Evolutionary conservation across 2,888 invertebrate species (phyloP).

Genomic region (Rambutsinella grinnellia): DNA sequence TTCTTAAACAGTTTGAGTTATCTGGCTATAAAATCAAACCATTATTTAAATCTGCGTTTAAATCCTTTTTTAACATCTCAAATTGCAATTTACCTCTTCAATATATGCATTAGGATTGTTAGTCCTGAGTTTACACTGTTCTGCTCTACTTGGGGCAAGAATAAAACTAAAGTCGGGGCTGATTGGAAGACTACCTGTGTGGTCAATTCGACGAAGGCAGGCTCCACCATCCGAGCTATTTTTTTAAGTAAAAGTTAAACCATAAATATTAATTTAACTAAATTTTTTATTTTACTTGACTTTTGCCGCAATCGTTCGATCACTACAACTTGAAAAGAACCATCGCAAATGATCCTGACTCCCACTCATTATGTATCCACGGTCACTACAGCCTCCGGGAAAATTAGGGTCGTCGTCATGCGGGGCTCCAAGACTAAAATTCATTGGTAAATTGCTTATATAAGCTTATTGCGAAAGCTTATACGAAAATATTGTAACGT

Average conservation of each 20-base stretch:
- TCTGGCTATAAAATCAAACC: too few relatives aligned
- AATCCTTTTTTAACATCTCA: background rate
- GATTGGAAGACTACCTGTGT: background rate
- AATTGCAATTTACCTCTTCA: constrained; percentile 5
- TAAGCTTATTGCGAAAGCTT: background rate
- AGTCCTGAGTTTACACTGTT: constrained; percentile 28
- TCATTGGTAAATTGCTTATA: background rate
- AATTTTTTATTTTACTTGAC: constrained; percentile 28
- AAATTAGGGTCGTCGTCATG: constrained; percentile 51
- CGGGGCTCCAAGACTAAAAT: constrained; percentile 47
- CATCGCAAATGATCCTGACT: constrained; percentile 42
- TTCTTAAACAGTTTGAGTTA: too few relatives aligned
- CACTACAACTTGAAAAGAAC: constrained; percentile 56
- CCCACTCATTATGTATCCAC: constrained; percentile 56
- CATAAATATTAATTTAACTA: background rate
- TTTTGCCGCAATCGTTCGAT: constrained; percentile 34
- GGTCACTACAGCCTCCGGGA: constrained; percentile 36
- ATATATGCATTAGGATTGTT: constrained; percentile 22
- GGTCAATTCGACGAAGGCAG: constrained; percentile 37
- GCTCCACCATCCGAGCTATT: constrained; percentile 30
- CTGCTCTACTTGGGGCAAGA: constrained; percentile 43
- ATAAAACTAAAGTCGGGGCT: constrained; percentile 15
- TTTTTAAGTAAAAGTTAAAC: background rate
- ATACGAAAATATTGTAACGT: background rate
- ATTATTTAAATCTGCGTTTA: too few relatives aligned